Evolutionary conservation across 2,888 invertebrate species (phyloP).

Genomic region (Druceiella hillmani): DNA sequence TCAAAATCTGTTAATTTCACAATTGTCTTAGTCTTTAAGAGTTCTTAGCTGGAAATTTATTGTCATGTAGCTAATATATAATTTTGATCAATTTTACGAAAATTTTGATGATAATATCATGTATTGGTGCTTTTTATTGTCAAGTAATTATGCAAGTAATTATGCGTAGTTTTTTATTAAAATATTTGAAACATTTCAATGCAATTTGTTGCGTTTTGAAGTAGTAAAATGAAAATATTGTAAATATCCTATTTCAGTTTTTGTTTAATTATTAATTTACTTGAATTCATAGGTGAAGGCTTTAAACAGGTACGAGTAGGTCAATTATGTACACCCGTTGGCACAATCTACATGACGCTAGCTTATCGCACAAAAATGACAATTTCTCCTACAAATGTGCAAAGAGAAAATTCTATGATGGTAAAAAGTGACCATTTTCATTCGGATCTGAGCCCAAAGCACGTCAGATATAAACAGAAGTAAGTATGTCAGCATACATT

Average conservation of each 20-base stretch:
- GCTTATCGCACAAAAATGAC: conserved; percentile 90
- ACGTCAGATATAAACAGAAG: conserved; percentile 50
- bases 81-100: too few species aligned
- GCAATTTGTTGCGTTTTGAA: too few species aligned
- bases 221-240: too few species aligned
- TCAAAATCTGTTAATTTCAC: too few species aligned
- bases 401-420: conserved; percentile 67
- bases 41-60: too few species aligned
- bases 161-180: too few species aligned
- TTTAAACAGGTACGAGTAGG: conserved; percentile 78
- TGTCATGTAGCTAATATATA: too few species aligned
- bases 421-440: conserved; percentile 89
- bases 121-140: too few species aligned
- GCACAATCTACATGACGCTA: conserved; percentile 75
- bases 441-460: conserved; percentile 55
- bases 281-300: conserved; percentile 62
- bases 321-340: conserved; percentile 80
- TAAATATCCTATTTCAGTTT: conserved; percentile 4
- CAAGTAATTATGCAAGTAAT: too few species aligned
- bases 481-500: conserved; percentile 37
- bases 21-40: too few species aligned
- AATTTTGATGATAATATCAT: too few species aligned
- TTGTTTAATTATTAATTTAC: conserved; percentile 8
- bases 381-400: conserved; percentile 73
- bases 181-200: too few species aligned